Conservation (phyloP, 1,140 invertebrate genomes). For the Theocolax elegans region DNA sequence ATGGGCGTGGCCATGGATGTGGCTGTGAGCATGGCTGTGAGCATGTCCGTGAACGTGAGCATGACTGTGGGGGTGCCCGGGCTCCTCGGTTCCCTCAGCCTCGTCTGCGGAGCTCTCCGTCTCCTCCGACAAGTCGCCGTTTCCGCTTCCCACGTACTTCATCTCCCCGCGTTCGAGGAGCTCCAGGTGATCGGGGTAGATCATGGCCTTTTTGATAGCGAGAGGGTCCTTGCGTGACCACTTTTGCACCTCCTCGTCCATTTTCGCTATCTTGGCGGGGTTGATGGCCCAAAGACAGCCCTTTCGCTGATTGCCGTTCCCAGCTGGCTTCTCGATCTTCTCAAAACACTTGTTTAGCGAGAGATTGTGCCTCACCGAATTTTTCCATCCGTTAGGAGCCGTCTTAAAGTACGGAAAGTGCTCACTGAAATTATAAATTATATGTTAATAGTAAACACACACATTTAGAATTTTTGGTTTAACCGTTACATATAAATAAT, state of each 20-base stretch:
- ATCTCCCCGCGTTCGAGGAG: slow-evolving; percentile 85
- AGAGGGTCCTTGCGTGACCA: slow-evolving; percentile 94
- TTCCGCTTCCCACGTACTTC: slow-evolving; percentile 74
- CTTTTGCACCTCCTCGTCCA: slow-evolving; percentile 97
- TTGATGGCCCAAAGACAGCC: slow-evolving; percentile 97
- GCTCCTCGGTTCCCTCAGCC: slow-evolving; percentile 60
- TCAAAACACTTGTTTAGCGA: slow-evolving; percentile 98
- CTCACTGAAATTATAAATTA: slow-evolving; percentile 86
- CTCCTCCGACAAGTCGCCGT: slow-evolving; percentile 56
- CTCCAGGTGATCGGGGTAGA: slow-evolving; percentile 87
- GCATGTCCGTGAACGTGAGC: slow-evolving; percentile 59
- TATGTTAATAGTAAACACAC: too few species aligned
- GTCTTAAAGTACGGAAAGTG: slow-evolving; percentile 98
- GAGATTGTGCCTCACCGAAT: slow-evolving; percentile 95
- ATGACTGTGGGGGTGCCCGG: slow-evolving; percentile 62
- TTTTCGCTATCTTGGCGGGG: slow-evolving; percentile 92
- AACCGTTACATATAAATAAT: too few species aligned
- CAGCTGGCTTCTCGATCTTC: slow-evolving; percentile 93
- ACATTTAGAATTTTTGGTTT: too few species aligned
- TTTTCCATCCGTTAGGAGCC: slow-evolving; percentile 97
- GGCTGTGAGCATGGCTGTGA: too few species aligned
- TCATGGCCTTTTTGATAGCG: slow-evolving; percentile 88
- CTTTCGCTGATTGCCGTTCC: slow-evolving; percentile 83
- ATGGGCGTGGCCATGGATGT: too few species aligned
- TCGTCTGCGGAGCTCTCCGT: slow-evolving; percentile 53